Conservation (phyloP, 1,140 invertebrate species). For the Aradophagus sp. region DNA sequence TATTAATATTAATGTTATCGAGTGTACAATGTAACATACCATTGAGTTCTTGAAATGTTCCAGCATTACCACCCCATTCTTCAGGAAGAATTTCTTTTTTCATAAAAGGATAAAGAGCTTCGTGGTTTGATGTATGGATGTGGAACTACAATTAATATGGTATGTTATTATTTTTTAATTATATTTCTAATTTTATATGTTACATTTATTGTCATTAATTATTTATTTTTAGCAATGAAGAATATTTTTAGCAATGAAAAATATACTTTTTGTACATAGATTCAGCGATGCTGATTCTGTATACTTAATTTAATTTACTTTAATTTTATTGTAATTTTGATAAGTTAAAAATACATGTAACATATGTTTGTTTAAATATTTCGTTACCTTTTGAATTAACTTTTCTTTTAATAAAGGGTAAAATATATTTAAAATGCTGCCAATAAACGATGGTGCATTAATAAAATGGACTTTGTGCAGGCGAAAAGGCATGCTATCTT, state of each 20-base stretch:
- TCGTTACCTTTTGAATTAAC: constrained; percentile 67
- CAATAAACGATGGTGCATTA: constrained; percentile 67
- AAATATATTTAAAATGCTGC: constrained; percentile 66
- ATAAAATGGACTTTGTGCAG: constrained; percentile 67
- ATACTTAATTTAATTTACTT: no score
- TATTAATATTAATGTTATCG: no score
- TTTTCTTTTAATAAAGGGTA: constrained; percentile 70
- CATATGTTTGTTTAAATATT: no score
- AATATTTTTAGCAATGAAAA: no score
- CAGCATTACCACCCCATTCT: constrained; percentile 75
- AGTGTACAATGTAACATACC: constrained; percentile 55
- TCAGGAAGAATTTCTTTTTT: constrained; percentile 72
- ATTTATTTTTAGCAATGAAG: no score
- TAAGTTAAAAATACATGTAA: not conserved
- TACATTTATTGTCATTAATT: no score
- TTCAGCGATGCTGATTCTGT: no score
- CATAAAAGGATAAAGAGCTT: constrained; percentile 69
- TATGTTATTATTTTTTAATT: no score
- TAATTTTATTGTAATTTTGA: no score
- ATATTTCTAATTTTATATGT: no score
- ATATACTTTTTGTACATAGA: no score
- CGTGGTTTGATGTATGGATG: constrained; percentile 61
- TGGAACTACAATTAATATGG: constrained; percentile 63
- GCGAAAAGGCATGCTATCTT: constrained; percentile 72
- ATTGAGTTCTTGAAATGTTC: constrained; percentile 67